Percentiles rank a stretch among this genome's conserved stretches.
Conservation (phyloP, 2,113 vertebrate species). For the Lontra canadensis region DNA sequence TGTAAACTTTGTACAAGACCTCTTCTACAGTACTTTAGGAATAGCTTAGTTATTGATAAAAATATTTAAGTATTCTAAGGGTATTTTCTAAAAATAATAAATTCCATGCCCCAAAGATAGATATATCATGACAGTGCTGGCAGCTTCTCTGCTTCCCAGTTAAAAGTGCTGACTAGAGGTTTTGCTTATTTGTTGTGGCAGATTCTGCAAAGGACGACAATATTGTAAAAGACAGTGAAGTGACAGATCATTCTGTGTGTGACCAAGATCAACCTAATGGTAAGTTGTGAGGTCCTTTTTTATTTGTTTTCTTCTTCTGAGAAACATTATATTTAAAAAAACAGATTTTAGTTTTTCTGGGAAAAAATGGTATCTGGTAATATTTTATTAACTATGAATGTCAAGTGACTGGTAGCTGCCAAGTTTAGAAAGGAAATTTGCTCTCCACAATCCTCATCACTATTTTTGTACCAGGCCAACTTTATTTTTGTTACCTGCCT, state of each 20-base stretch:
- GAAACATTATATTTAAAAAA: not conserved
- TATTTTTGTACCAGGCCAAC: not conserved
- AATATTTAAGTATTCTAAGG: not conserved
- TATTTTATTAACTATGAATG: not conserved
- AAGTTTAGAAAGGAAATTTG: not conserved
- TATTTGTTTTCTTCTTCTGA: not conserved
- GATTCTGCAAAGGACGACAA: slow-evolving; percentile 76
- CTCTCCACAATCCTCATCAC: not conserved
- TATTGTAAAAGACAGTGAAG: slow-evolving; percentile 47
- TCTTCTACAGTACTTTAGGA: not conserved
- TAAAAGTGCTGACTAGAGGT: slow-evolving; percentile 27
- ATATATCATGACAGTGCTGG: not conserved
- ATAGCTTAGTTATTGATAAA: not conserved
- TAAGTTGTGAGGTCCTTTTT: slow-evolving; percentile 54
- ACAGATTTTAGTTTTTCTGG: not conserved
- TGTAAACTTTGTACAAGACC: not conserved
- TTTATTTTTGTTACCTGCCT: not conserved
- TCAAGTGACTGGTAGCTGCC: not conserved
- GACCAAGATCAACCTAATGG: slow-evolving; percentile 80
- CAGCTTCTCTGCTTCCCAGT: slow-evolving; percentile 8
- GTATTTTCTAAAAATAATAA: not conserved
- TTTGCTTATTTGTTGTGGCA: slow-evolving; percentile 74
- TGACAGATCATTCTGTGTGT: slow-evolving; percentile 44
- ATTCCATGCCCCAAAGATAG: not conserved
- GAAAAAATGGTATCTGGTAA: not conserved